phyloP scores from a whole-genome alignment of 2,113 vertebrate genomes.

The Dicerorhinus sumatrensis region DNA sequence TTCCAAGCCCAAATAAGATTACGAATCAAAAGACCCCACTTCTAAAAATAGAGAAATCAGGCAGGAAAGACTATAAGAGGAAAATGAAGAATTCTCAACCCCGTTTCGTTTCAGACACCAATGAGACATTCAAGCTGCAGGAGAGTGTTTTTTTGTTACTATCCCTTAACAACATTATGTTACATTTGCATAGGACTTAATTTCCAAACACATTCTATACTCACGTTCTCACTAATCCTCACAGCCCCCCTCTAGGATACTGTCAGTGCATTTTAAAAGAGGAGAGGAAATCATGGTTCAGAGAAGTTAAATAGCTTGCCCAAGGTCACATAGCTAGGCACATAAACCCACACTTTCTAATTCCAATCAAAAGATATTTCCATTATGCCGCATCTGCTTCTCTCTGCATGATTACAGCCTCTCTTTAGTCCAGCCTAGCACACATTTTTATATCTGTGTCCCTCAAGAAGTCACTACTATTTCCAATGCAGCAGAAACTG shows the following conservation, averaged over 20 bases:
- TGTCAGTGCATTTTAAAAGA: not conserved
- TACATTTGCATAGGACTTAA: slow-evolving; percentile 33
- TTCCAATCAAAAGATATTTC: slow-evolving; percentile 50
- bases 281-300: not conserved
- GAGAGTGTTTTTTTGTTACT: slow-evolving; percentile 15
- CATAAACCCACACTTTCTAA: not conserved
- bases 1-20: slow-evolving; percentile 58
- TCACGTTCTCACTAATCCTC: not conserved
- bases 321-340: not conserved
- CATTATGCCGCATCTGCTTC: not conserved
- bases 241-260: not conserved
- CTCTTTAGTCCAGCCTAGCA: slow-evolving; percentile 27
- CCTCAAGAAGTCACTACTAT: slow-evolving; percentile 56
- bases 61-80: not conserved
- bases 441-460: slow-evolving; percentile 54
- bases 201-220: slow-evolving; percentile 51
- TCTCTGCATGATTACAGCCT: slow-evolving; percentile 37
- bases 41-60: slow-evolving; percentile 34
- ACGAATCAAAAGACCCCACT: not conserved
- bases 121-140: not conserved
- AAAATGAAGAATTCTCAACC: slow-evolving; percentile 39
- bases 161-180: slow-evolving; percentile 3
- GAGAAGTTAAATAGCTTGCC: not conserved
- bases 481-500: slow-evolving; percentile 66
- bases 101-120: not conserved